A percentile compares a stretch with the other conserved stretches of the same genome.
Conservation (phyloP, 2,797 vertebrate species). For the Danio aesculapii region DNA sequence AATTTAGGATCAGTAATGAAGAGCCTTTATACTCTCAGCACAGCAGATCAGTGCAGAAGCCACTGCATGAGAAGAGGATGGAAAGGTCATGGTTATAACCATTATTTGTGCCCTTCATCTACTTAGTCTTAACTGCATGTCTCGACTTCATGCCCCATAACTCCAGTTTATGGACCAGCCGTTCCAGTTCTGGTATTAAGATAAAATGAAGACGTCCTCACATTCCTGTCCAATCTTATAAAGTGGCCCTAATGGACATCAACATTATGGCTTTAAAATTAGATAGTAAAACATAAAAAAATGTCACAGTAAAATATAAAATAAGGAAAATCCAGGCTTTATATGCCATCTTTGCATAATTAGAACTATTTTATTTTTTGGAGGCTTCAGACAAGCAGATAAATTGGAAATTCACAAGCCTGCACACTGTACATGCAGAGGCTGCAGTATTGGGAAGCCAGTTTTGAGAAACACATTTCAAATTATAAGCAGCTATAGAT, state of each 20-base stretch:
- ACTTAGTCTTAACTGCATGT: slow-evolving; percentile 38
- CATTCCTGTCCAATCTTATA: slow-evolving; percentile 29
- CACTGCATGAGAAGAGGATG: slow-evolving; percentile 5
- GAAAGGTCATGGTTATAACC: slow-evolving; percentile 40
- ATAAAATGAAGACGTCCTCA: slow-evolving; percentile 31
- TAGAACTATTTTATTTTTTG: slow-evolving; percentile 22
- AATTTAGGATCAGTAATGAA: slow-evolving; percentile 20
- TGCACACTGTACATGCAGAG: not conserved
- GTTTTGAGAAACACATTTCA: not conserved
- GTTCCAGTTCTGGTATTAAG: slow-evolving; percentile 34
- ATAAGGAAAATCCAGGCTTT: slow-evolving; percentile 27
- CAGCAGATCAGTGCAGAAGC: slow-evolving; percentile 18
- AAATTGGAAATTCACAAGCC: not conserved
- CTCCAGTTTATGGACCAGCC: slow-evolving; percentile 42
- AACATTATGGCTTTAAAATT: slow-evolving; percentile 43
- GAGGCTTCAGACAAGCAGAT: slow-evolving; percentile 7
- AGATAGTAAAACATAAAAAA: slow-evolving; percentile 27
- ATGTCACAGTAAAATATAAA: slow-evolving; percentile 28
- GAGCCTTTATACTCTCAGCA: slow-evolving; percentile 13
- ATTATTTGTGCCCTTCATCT: slow-evolving; percentile 45
- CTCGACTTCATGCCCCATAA: slow-evolving; percentile 53
- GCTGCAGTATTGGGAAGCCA: not conserved
- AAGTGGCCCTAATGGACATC: slow-evolving; percentile 41
- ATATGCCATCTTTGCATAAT: slow-evolving; percentile 29
- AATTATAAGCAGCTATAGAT: not conserved